These are phyloP conservation scores for Daphoenositta chrysoptera DNA, from an alignment of 2,113 vertebrate genomes.

Conservation along the genomic window DNA sequence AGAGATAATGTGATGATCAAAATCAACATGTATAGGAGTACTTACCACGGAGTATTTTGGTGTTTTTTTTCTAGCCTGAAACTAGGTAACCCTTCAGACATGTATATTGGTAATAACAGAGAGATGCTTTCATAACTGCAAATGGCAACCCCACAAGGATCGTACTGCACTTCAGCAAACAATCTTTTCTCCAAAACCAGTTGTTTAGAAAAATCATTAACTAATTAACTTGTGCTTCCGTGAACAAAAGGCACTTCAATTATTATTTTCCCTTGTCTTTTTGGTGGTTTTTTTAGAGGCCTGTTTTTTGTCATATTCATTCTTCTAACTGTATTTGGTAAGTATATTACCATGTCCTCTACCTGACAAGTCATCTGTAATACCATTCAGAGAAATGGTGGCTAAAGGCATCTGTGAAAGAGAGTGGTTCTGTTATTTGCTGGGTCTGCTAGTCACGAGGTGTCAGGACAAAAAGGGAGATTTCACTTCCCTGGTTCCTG, in stretches of 20 bases:
- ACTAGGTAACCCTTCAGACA: not conserved
- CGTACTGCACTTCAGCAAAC: not conserved
- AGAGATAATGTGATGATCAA: not conserved
- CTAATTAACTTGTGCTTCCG: conserved; percentile 52
- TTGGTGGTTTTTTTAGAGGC: conserved; percentile 14
- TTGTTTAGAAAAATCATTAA: conserved; percentile 17
- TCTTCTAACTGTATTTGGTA: not conserved
- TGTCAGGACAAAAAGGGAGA: not conserved
- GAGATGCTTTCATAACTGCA: not conserved
- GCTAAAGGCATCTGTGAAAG: not conserved
- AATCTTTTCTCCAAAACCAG: conserved; percentile 11
- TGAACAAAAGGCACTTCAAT: not conserved
- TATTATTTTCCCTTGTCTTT: not conserved
- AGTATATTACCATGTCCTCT: not conserved
- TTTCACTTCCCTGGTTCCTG: not conserved
- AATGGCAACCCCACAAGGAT: not conserved
- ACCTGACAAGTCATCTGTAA: not conserved
- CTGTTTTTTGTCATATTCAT: not conserved
- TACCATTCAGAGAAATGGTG: not conserved
- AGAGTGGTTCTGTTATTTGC: not conserved
- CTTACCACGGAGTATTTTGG: not conserved
- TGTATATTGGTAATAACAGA: not conserved
- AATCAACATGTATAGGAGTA: not conserved
- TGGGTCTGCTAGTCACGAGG: not conserved
- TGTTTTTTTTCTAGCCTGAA: not conserved